Evolutionary conservation across 2,888 invertebrate genomes (phyloP).

Genomic region (Rambutsinella grinnellia): DNA sequence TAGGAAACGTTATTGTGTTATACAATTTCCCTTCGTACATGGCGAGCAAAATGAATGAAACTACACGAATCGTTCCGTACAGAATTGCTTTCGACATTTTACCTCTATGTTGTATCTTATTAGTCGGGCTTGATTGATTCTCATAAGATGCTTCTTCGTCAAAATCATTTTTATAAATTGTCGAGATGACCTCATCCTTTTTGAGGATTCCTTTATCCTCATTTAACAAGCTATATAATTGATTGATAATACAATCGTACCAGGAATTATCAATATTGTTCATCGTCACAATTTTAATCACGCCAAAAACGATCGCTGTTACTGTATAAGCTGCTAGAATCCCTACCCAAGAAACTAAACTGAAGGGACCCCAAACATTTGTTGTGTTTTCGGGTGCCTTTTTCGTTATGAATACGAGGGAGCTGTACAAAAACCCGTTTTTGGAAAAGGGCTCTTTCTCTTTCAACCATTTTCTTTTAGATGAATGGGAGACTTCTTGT

Average conservation of each 20-base stretch:
- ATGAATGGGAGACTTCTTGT: background rate
- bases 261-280: conserved; percentile 58
- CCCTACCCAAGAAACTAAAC: conserved; percentile 55
- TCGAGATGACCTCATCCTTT: background rate
- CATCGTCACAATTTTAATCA: conserved; percentile 56
- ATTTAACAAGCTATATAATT: conserved; percentile 50
- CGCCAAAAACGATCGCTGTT: conserved; percentile 51
- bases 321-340: conserved; percentile 45
- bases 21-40: conserved; percentile 63
- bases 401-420: conserved; percentile 54
- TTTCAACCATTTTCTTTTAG: background rate
- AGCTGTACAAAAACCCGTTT: conserved; percentile 37
- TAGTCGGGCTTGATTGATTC: no score
- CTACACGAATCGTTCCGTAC: conserved; percentile 57
- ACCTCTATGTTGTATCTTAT: no score
- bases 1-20: conserved; percentile 62
- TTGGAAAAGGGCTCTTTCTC: conserved; percentile 4
- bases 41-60: conserved; percentile 60
- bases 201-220: conserved; percentile 9
- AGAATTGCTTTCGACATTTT: conserved; percentile 57
- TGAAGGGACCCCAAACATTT: conserved; percentile 56
- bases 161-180: background rate
- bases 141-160: no score
- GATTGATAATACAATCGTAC: conserved; percentile 58
- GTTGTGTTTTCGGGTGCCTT: conserved; percentile 26